These are phyloP conservation scores for Liparis tanakae DNA, from an alignment of 2,797 vertebrate species.

Conservation along the genomic window DNA sequence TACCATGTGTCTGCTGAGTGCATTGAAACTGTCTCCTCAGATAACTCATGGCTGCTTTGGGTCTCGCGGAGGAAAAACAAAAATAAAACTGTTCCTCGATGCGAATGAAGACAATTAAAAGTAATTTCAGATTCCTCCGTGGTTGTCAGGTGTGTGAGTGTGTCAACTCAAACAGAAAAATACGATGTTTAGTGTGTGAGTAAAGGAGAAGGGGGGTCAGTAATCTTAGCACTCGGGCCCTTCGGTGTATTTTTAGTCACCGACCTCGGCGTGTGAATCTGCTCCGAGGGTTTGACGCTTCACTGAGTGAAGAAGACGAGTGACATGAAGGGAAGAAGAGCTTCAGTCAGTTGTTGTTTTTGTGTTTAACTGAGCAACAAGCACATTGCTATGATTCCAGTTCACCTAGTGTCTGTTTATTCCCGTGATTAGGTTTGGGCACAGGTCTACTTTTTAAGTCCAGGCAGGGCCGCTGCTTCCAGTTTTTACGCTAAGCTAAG, in stretches of 20 bases:
- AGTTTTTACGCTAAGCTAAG: neutral
- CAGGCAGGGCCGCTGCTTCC: neutral
- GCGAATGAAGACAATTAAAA: neutral
- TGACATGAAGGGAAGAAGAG: neutral
- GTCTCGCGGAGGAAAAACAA: neutral
- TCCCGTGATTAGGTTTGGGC: neutral
- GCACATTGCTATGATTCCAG: neutral
- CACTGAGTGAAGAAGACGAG: neutral
- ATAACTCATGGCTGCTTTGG: too few relatives aligned
- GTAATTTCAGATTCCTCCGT: neutral
- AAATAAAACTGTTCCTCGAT: neutral
- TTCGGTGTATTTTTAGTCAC: slow-evolving; percentile 64
- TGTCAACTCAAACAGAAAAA: neutral
- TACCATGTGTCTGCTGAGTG: neutral
- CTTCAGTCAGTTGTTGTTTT: neutral
- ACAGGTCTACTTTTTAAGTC: neutral
- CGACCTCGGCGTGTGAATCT: slow-evolving; percentile 19
- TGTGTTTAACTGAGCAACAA: neutral
- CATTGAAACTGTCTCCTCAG: too few relatives aligned
- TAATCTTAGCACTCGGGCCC: slow-evolving; percentile 56
- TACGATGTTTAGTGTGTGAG: neutral
- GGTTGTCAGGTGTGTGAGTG: neutral
- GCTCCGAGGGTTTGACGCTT: neutral
- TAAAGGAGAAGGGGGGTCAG: slow-evolving; percentile 9
- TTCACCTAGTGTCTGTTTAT: neutral